phyloP scores from a whole-genome alignment of 2,888 invertebrate genomes.

The Hyposoter dolosus region DNA sequence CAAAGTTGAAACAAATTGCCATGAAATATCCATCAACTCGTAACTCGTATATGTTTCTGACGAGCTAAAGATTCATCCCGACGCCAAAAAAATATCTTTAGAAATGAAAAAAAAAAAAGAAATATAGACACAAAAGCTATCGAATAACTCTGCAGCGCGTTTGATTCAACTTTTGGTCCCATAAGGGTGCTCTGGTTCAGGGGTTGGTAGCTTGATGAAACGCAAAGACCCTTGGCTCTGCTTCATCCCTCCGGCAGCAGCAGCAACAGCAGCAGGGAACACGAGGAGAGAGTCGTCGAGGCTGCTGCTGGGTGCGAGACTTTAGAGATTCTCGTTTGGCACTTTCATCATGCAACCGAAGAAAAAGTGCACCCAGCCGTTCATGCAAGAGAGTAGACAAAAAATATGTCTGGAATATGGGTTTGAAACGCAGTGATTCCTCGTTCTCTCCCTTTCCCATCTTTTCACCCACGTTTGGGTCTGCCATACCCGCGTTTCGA shows the following conservation, averaged over 20 bases:
- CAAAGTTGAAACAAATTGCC: neutral
- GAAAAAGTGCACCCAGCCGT: constrained; percentile 1
- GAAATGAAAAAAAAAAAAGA: neutral
- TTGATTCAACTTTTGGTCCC: neutral
- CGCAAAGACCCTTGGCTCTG: neutral
- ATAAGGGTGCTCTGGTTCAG: neutral
- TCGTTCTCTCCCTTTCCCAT: neutral
- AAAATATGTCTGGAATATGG: constrained; percentile 2
- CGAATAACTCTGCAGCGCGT: neutral
- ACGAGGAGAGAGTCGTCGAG: neutral
- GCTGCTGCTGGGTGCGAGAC: neutral
- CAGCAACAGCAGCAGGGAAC: too few species aligned
- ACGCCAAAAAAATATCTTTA: neutral
- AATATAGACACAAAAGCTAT: neutral
- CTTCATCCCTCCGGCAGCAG: neutral
- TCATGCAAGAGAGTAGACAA: neutral
- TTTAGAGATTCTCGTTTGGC: constrained; percentile 10
- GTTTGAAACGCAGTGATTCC: constrained; percentile 16
- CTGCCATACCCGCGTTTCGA: neutral
- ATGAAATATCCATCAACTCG: constrained; percentile 9
- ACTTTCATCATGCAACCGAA: constrained; percentile 19
- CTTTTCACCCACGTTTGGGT: neutral
- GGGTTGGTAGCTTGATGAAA: neutral
- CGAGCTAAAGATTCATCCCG: neutral
- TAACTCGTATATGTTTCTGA: neutral